phyloP scores from a whole-genome alignment of 1,140 invertebrate species.

The Ceratosolen solmsi region DNA sequence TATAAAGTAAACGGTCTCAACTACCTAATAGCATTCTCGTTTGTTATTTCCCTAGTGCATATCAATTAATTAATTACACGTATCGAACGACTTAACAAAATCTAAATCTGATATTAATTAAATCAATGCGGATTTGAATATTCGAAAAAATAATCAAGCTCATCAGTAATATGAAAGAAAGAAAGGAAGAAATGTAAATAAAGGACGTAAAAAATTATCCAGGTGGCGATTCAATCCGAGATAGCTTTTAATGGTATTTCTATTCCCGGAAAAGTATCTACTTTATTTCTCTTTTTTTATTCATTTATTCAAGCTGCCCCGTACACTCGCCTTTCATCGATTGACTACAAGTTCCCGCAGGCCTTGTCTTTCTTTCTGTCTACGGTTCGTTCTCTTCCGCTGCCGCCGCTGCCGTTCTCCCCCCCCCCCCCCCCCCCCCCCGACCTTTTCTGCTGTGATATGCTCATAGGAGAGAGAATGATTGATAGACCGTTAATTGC shows the following conservation, averaged over 20 bases:
- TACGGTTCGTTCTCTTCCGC: neutral
- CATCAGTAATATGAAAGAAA: neutral
- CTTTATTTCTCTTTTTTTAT: neutral
- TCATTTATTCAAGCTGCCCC: neutral
- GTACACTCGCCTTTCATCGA: neutral
- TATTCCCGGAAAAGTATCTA: slow-evolving; percentile 53
- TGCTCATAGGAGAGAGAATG: neutral
- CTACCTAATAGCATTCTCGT: no score
- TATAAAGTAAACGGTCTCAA: no score
- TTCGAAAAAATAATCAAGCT: neutral
- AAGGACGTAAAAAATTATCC: neutral
- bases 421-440: neutral
- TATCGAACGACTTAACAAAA: neutral
- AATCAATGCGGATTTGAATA: neutral
- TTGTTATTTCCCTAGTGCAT: no score
- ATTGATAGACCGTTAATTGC: slow-evolving; percentile 38
- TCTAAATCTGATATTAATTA: neutral
- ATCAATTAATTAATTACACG: neutral
- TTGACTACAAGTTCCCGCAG: neutral
- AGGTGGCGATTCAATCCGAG: neutral
- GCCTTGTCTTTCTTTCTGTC: neutral
- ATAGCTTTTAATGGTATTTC: slow-evolving; percentile 40
- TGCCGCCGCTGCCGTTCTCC: neutral
- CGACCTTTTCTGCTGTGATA: neutral
- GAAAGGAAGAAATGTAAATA: neutral